Evolutionary conservation across 92 coral and sea anemone species (phyloP).

Genomic region (Isaurus tuberculatus): DNA sequence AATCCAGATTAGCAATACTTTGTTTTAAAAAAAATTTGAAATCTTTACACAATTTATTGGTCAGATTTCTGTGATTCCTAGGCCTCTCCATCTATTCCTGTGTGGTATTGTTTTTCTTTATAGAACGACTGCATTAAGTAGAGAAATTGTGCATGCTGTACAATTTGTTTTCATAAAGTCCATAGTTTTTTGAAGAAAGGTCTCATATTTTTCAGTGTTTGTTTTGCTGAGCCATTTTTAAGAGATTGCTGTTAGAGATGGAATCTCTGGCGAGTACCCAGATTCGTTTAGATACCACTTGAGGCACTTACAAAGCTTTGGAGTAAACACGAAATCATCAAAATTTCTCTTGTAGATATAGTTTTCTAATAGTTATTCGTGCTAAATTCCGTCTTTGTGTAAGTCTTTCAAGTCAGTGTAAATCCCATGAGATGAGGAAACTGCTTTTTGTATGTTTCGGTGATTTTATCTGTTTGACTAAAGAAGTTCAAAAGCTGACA

Average conservation of each 20-base stretch:
- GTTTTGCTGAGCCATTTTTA: neutral
- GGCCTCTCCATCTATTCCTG: neutral
- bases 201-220: neutral
- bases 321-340: too few relatives aligned
- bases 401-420: neutral
- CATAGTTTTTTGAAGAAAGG: neutral
- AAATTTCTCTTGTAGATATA: too few relatives aligned
- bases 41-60: neutral
- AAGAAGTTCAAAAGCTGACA: neutral
- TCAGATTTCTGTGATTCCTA: neutral
- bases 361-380: too few relatives aligned
- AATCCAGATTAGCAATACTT: neutral
- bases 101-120: neutral
- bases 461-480: slow-evolving; percentile 2
- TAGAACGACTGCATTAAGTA: neutral
- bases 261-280: too few relatives aligned
- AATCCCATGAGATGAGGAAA: neutral
- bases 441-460: neutral
- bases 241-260: too few relatives aligned
- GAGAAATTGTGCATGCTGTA: neutral
- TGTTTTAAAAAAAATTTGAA: neutral
- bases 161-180: neutral
- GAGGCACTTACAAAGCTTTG: too few relatives aligned
- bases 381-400: too few relatives aligned
- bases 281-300: too few relatives aligned